A percentile compares a stretch with the other conserved stretches of the same genome.
phyloP scores from a whole-genome alignment of 2,888 invertebrate species.

The Tipula helvola region DNA sequence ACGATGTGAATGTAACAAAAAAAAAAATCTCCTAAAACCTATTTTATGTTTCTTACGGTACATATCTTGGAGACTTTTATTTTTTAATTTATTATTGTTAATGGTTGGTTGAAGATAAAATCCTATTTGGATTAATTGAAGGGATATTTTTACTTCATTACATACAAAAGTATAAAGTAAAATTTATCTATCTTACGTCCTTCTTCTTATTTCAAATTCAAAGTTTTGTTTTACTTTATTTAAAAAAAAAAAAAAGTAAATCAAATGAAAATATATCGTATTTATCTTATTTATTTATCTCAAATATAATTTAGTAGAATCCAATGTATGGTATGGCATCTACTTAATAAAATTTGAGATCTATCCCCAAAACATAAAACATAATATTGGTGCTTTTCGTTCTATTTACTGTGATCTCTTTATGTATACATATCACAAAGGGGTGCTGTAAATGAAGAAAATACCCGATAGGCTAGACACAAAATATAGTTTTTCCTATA shows the following conservation, averaged over 20 bases:
- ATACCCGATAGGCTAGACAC: not conserved
- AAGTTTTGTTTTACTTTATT: not conserved
- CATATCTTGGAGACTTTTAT: constrained; percentile 6
- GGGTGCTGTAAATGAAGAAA: not conserved
- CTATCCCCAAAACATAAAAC: not conserved
- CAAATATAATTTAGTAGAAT: not conserved
- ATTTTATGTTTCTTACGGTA: not conserved
- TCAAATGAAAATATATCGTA: not conserved
- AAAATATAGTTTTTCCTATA: not conserved
- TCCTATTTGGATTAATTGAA: constrained; percentile 9
- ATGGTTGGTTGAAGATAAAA: constrained; percentile 9
- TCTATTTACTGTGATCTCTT: not conserved
- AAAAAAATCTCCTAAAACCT: not conserved
- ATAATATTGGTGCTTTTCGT: not conserved
- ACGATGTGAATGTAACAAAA: not conserved
- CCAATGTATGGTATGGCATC: not conserved
- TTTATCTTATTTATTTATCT: not conserved
- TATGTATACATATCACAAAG: not conserved
- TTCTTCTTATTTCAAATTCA: not conserved
- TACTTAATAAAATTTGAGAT: not conserved
- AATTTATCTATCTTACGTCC: not conserved
- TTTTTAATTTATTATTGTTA: constrained; percentile 6
- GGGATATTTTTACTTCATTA: constrained; percentile 6
- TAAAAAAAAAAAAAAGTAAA: not conserved
- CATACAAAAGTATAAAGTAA: not conserved